These are phyloP conservation scores for Agonopterix alstromeriana DNA, from an alignment of 2,888 invertebrate genomes.

Conservation along the genomic window DNA sequence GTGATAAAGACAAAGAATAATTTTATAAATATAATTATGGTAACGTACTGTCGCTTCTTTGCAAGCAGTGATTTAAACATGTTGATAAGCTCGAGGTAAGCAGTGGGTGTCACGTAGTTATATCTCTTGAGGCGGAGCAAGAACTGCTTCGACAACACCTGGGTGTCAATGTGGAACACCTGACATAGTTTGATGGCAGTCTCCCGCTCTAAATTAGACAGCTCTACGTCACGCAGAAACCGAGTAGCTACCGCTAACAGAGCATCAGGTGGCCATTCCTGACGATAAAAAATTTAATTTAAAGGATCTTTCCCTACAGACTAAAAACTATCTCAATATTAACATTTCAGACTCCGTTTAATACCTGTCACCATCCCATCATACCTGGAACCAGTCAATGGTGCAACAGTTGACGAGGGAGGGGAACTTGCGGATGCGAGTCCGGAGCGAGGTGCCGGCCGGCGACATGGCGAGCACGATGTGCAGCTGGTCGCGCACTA, in stretches of 20 bases:
- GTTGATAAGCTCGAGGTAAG: constrained; percentile 93
- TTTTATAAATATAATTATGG: no score
- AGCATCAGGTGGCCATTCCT: constrained; percentile 97
- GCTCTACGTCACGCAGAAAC: constrained; percentile 87
- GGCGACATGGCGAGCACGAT: constrained; percentile 93
- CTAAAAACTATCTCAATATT: not conserved
- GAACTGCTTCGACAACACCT: constrained; percentile 81
- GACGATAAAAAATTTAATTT: constrained; percentile 1
- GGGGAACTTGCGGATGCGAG: constrained; percentile 92
- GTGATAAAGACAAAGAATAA: not conserved
- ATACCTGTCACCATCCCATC: not conserved
- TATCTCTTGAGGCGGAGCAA: constrained; percentile 79
- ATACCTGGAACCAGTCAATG: constrained; percentile 94
- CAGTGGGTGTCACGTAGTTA: constrained; percentile 95
- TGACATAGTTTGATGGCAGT: constrained; percentile 94
- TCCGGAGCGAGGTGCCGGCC: constrained; percentile 90
- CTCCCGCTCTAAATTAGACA: constrained; percentile 82
- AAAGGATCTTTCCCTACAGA: not conserved
- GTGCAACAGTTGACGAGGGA: constrained; percentile 96
- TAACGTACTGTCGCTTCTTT: constrained; percentile 81
- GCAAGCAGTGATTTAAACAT: constrained; percentile 89
- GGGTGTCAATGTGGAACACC: constrained; percentile 91
- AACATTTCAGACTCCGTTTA: not conserved
- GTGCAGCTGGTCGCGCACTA: constrained; percentile 93
- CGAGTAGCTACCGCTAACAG: constrained; percentile 90